A percentile compares a stretch with the other conserved stretches of the same genome.
Evolutionary conservation across 1,140 invertebrate genomes (phyloP).

Genomic region (Mactra quadrangularis): DNA sequence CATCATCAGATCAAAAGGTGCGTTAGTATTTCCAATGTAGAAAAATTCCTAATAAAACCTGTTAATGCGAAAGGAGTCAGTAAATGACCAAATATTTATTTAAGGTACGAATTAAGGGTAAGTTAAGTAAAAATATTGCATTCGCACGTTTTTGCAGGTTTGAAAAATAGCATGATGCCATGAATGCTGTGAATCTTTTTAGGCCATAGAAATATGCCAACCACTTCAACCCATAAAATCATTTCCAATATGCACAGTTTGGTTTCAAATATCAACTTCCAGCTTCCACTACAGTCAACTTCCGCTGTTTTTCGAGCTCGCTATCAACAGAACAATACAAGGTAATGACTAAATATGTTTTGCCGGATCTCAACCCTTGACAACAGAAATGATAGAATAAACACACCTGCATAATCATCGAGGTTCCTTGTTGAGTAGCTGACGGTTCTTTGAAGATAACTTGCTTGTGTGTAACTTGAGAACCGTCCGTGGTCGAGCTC

Average conservation of each 20-base stretch:
- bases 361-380: not conserved
- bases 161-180: not conserved
- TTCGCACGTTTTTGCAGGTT: not conserved
- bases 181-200: too few relatives aligned
- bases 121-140: not conserved
- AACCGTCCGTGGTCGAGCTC: conserved; percentile 75
- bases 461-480: conserved; percentile 77
- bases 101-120: too few relatives aligned
- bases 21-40: too few relatives aligned
- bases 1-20: too few relatives aligned
- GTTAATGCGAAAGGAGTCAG: not conserved
- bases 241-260: not conserved
- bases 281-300: too few relatives aligned
- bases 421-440: conserved; percentile 70
- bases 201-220: too few relatives aligned
- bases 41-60: not conserved
- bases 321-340: not conserved
- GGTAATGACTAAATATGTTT: not conserved
- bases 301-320: too few relatives aligned
- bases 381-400: not conserved
- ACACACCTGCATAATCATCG: conserved; percentile 79
- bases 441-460: conserved; percentile 82
- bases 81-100: not conserved
- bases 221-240: not conserved
- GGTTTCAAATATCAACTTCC: not conserved